Evolutionary conservation across 2,888 invertebrate genomes (phyloP), one percentile per base, ranked within the genome.

Genomic region (Lasioglossum zephyrum): DNA sequence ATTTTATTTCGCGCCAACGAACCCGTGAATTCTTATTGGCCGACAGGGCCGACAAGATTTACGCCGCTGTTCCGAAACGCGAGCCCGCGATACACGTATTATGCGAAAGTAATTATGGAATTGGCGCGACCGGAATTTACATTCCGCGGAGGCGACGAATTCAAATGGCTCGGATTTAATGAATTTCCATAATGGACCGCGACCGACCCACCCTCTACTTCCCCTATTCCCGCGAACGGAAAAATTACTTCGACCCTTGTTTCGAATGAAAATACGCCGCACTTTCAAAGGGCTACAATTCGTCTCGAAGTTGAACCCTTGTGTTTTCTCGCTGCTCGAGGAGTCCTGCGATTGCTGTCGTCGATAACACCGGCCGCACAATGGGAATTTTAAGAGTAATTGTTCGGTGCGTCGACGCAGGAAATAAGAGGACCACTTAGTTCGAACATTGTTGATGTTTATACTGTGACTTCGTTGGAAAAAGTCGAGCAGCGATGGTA

Each of bases 81-180:
- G 41, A 26, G 72, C 60, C 31, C 22, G 81, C 60, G 72, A 81
- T 81, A 83, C 75, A 63, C 81, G 53, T 9, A 82, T 82, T 82
- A 76, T 76, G 83, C 76, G 73, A 77, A 82, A 82, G 83, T 82
- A 82, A 83, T 83, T 82, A 83, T 73, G 82, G 76, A 82, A 83
- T 83, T 73, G 83, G 83, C 66, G 73, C 76, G 76, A 47, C 11
- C 73, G 44, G 63, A 76, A 83, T 83, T 83, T 83, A 82, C 83
- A 82, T 83, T 82, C 66, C 44, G 26, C 44, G 70, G 60, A 18
- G 18, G 73, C 49, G 74, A 53, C 41, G 70, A 82, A 76, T 76
- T 76, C 63, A 76, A 76, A 83, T 73, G 73, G 73, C 63, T 26
- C 63, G 83, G 83, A 82, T 83, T 83, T 82, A 83, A 83, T 83